Conservation (phyloP, 2,888 invertebrate species). For the Ophion costatus region DNA sequence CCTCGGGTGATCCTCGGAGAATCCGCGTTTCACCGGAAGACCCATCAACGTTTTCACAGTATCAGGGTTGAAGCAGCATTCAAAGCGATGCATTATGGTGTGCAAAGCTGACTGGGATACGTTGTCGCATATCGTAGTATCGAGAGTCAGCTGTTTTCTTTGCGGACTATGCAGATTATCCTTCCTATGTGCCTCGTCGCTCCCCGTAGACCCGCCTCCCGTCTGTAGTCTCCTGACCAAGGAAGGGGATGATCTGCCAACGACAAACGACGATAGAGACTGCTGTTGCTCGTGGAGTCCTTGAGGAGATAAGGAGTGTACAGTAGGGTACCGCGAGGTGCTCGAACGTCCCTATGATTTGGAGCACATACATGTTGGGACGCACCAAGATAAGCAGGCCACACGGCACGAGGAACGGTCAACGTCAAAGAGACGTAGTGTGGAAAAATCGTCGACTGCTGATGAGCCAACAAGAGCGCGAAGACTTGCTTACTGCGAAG, state of each 20-base stretch:
- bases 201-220: not conserved
- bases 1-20: not conserved
- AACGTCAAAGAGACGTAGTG: no score
- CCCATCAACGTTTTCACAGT: not conserved
- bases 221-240: not conserved
- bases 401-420: no score
- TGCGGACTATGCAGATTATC: constrained; percentile 60
- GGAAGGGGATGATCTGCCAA: constrained; percentile 36
- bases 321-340: constrained; percentile 1
- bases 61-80: constrained; percentile 19
- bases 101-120: not conserved
- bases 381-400: no score
- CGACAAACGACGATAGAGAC: constrained; percentile 33
- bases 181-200: constrained; percentile 15
- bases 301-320: constrained; percentile 36
- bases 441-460: no score
- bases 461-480: not conserved
- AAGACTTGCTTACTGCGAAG: not conserved
- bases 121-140: not conserved
- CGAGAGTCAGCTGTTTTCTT: constrained; percentile 56
- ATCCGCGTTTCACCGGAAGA: not conserved
- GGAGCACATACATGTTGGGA: not conserved
- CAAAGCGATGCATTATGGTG: constrained; percentile 3
- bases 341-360: constrained; percentile 21
- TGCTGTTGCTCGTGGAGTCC: constrained; percentile 2